Base-by-base conservation (phyloP, 2,113 vertebrate genomes). In the Diadophis punctatus region DNA sequence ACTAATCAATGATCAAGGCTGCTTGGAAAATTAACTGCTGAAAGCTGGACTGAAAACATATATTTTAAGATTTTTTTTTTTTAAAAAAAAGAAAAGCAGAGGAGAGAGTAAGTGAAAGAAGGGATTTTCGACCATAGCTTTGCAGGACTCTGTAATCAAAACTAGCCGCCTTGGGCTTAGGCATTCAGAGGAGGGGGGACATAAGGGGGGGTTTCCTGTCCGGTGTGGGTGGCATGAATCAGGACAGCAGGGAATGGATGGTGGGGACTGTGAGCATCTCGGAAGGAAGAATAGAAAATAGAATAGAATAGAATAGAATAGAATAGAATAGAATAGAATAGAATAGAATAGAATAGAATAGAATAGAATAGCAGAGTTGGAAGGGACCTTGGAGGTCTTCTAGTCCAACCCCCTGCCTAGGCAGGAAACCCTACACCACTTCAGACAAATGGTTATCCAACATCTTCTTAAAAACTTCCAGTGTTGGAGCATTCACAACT, bases 1-100 rank as follows among this genome's bases (percentile, higher is more conserved):
- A 88, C 91, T 74, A 88, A 92, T 92, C 91, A 88, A 43, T 88
- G 91, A 88, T 53, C 49, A 92, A 74, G 86, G 25, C 58, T 14
- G 25, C 86, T 46, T 63, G 27, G 23, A 53, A 87, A 92, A 92
- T 80, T 80, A 92, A 53, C 34, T 68, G 58, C 49, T 92, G 91
- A 74, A 63, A 92, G 86, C 86, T 88, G 34, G 91, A 88, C 91
- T 30, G 60, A 92, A 68, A 88, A 88, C 91, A 92, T 92, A 88
- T 92, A 92, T 88, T 92, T 92, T 80, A 52, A 55, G 34, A 22
- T 53, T 0, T 14, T 25, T 60, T 74, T 0, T 14, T 25, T 60
- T 48, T 53, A 30, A 30, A 60, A 11, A 60, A 8, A 49, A 48
- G 6, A 55, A 85, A 85, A 80, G 11, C 7, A 34, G 43, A 46